Percentiles rank a stretch among this genome's conserved stretches.
These are phyloP conservation scores for Dermolepida albohirtum DNA, from an alignment of 2,888 invertebrate species.

Conservation along the genomic window DNA sequence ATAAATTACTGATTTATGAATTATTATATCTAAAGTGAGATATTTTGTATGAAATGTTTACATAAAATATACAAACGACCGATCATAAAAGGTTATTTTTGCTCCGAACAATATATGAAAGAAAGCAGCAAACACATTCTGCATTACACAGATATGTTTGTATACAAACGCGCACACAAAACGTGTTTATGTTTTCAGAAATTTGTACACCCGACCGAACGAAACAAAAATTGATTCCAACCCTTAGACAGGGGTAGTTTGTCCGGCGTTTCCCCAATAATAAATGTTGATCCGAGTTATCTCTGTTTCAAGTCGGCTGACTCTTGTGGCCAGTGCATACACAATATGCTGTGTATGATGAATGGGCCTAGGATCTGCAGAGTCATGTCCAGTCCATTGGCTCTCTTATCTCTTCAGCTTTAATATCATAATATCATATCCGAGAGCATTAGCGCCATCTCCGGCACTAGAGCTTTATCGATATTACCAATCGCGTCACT, in stretches of 20 bases:
- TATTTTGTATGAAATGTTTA: too few species aligned
- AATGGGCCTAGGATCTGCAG: slow-evolving; percentile 56
- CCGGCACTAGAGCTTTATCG: slow-evolving; percentile 32
- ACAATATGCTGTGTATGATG: slow-evolving; percentile 54
- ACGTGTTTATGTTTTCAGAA: slow-evolving; percentile 27
- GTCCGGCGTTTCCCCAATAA: slow-evolving; percentile 42
- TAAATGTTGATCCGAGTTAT: slow-evolving; percentile 43
- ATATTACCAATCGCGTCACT: slow-evolving; percentile 11
- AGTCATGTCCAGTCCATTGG: slow-evolving; percentile 63
- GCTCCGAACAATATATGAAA: too few species aligned
- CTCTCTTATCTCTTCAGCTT: slow-evolving; percentile 52
- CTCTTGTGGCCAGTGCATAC: slow-evolving; percentile 44
- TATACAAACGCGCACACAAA: not conserved
- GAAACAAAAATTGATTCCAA: slow-evolving; percentile 36
- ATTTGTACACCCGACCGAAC: slow-evolving; percentile 28
- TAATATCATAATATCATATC: slow-evolving; percentile 49
- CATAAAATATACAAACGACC: too few species aligned
- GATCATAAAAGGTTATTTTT: too few species aligned
- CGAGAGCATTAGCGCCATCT: slow-evolving; percentile 43
- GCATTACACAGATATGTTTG: not conserved
- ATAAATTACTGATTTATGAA: too few species aligned
- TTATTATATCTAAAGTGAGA: too few species aligned
- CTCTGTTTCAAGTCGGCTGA: slow-evolving; percentile 46
- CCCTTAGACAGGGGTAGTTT: slow-evolving; percentile 39
- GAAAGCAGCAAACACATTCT: too few species aligned